Conservation (phyloP, 2,113 vertebrate species). For the Emberiza fucata region DNA sequence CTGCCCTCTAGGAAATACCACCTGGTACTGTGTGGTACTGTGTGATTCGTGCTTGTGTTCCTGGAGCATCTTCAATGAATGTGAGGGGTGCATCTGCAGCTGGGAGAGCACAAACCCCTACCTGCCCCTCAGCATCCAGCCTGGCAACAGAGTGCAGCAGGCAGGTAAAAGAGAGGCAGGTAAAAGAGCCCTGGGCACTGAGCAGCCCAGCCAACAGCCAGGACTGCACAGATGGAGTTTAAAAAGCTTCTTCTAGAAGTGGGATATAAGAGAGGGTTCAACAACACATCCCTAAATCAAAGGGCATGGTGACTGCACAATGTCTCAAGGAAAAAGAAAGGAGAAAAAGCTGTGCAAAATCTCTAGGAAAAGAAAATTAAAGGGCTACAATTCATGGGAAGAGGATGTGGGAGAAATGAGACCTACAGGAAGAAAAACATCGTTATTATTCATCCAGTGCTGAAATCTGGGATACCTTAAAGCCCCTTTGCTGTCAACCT, state of each 20-base stretch:
- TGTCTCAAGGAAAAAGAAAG: not conserved
- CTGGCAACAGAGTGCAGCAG: not conserved
- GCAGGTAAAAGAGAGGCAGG: not conserved
- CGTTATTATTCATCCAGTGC: not conserved
- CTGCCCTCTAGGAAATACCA: not conserved
- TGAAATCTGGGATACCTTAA: not conserved
- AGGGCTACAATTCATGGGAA: not conserved
- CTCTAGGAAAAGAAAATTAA: not conserved
- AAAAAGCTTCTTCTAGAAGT: not conserved
- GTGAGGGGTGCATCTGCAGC: not conserved
- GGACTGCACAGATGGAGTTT: not conserved
- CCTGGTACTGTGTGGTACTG: too few species aligned
- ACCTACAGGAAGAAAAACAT: not conserved
- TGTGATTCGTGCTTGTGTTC: not conserved
- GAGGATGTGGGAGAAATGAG: not conserved
- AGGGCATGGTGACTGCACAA: fast-evolving
- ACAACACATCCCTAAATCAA: not conserved
- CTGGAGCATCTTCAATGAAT: not conserved
- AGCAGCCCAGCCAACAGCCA: not conserved
- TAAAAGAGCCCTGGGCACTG: not conserved
- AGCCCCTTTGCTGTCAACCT: not conserved
- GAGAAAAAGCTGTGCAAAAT: not conserved
- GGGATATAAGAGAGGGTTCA: not conserved
- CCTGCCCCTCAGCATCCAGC: not conserved
- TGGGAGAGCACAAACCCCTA: not conserved